Conservation (phyloP, 2,797 vertebrate genomes). For the Glossophaga mutica region DNA sequence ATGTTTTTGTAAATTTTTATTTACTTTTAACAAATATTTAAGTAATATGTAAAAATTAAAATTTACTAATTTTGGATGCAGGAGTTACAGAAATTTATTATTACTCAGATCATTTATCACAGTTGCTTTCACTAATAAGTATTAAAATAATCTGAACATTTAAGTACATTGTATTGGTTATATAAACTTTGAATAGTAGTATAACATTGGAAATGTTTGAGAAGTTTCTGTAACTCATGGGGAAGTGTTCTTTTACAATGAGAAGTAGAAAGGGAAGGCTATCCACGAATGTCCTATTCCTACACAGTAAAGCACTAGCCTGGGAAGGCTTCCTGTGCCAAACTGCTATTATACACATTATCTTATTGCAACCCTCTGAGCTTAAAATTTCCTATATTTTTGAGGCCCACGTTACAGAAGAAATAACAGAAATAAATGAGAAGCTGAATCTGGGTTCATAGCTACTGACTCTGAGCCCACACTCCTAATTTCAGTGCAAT, state of each 20-base stretch:
- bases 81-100: neutral
- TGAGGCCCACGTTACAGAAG: neutral
- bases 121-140: neutral
- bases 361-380: neutral
- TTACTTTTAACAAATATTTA: neutral
- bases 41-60: neutral
- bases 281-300: neutral
- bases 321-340: neutral
- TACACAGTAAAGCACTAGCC: neutral
- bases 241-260: neutral
- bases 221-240: neutral
- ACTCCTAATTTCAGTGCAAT: neutral
- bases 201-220: neutral
- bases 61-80: neutral
- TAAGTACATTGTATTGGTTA: neutral
- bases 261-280: neutral
- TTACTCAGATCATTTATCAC: neutral
- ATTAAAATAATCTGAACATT: neutral
- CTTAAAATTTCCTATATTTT: neutral
- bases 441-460: neutral
- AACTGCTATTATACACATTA: neutral
- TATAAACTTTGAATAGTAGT: neutral
- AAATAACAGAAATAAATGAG: neutral
- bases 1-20: neutral
- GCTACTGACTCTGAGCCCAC: neutral